Evolutionary conservation across 2,113 vertebrate species (phyloP), one percentile per base, ranked within the genome.

Genomic region (Hippopotamus amphibius): DNA sequence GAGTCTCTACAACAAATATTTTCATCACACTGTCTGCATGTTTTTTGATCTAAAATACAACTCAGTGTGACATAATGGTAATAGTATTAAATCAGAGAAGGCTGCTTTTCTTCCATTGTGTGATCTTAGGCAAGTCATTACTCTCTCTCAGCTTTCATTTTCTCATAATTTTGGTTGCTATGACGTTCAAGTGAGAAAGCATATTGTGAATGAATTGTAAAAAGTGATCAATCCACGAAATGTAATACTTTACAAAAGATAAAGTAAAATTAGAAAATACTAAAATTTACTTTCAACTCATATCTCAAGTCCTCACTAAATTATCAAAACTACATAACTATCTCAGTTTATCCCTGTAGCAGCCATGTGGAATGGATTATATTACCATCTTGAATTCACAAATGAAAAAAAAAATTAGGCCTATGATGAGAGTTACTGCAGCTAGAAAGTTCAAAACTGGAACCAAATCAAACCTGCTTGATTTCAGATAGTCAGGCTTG

Each of bases 211-310:
- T 87, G 22, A 69, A 77, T n/a, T 55, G 8, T 81, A 68, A 90
- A 90, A 86, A 53, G 10, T 53, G 6, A 61, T 77, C 65, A 53
- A 57, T 57, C 63, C 66, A 5, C 65, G 57, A 92, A 96, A 28
- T 41, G 4, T 33, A 90, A 76, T 90, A 6, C 28, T 84, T 41
- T 66, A 61, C 3, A 76, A 96, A 94, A 94, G 4, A 53, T 81
- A 84, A 95, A 57, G 24, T 57, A 66, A 89, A 87, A 82, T 80
- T 84, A 57, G 69, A 82, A 76, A 90, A 50, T 65, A 76, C 7
- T 72, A 95, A 92, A 74, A 79, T 82, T 65, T 82, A 71, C 48
- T 77, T 93, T 86, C 90, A 92, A 55, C 13, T 22, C 93, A 82
- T 63, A 77, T 9, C 1, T 24, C 50, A 82, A 33, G 14, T 77